phyloP scores from a whole-genome alignment of 1,140 invertebrate genomes.

The Patella vulgata region DNA sequence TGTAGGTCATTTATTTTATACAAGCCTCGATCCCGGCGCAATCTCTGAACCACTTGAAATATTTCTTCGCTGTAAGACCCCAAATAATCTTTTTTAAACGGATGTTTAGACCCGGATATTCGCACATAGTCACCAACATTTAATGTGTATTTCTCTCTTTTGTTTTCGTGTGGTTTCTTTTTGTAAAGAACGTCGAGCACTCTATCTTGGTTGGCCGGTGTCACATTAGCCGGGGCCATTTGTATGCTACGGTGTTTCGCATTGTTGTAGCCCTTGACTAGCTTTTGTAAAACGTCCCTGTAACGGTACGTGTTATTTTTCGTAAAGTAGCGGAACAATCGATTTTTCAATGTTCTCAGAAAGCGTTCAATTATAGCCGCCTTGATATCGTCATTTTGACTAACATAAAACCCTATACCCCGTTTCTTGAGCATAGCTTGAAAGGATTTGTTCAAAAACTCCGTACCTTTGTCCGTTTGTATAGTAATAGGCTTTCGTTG shows the following conservation, averaged over 20 bases:
- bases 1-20: no score
- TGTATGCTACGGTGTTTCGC: slow-evolving; percentile 63
- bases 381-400: slow-evolving; percentile 62
- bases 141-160: no score
- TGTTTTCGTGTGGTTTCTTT: neutral
- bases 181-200: slow-evolving; percentile 8
- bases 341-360: slow-evolving; percentile 67
- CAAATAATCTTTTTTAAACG: no score
- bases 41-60: no score
- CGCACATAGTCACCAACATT: no score
- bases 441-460: slow-evolving; percentile 24
- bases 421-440: slow-evolving; percentile 18
- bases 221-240: slow-evolving; percentile 50
- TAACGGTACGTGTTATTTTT: slow-evolving; percentile 64
- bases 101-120: no score
- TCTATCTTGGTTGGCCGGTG: slow-evolving; percentile 34
- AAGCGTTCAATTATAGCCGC: slow-evolving; percentile 67
- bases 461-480: slow-evolving; percentile 22
- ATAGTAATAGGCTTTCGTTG: slow-evolving; percentile 2
- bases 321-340: slow-evolving; percentile 67
- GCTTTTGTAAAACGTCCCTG: slow-evolving; percentile 55
- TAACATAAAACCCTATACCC: slow-evolving; percentile 11
- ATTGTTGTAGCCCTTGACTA: slow-evolving; percentile 66
- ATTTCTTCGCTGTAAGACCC: no score
- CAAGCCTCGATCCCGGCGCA: no score